These are phyloP conservation scores for Gastrophysa polygoni DNA, from an alignment of 2,888 invertebrate genomes.

Conservation along the genomic window DNA sequence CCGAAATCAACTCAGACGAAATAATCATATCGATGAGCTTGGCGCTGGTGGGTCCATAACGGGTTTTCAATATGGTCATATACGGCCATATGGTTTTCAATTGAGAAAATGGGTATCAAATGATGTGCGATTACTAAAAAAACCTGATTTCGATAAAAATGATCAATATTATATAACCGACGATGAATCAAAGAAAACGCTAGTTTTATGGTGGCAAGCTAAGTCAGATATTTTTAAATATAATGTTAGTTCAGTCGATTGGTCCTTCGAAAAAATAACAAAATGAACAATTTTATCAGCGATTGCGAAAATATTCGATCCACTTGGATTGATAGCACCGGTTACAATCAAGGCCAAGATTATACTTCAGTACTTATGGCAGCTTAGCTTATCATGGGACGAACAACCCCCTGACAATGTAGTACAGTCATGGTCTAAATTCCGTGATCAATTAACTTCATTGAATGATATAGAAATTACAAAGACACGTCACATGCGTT, in stretches of 20 bases:
- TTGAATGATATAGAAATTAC: constrained; percentile 18
- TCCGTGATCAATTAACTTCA: not conserved
- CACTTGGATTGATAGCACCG: not conserved
- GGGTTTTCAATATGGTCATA: too few relatives aligned
- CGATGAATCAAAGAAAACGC: not conserved
- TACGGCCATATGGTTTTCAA: not conserved
- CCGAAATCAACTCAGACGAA: too few relatives aligned
- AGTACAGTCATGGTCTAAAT: not conserved
- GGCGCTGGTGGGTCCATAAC: too few relatives aligned
- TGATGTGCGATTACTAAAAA: not conserved
- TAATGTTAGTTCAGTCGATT: not conserved
- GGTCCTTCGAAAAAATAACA: not conserved
- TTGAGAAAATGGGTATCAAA: not conserved
- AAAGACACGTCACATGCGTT: constrained; percentile 15
- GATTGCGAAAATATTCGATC: constrained; percentile 3
- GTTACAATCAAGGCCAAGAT: constrained; percentile 1
- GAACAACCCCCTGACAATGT: not conserved
- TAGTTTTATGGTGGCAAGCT: constrained; percentile 1
- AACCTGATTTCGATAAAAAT: not conserved
- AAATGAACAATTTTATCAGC: not conserved
- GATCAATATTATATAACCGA: not conserved
- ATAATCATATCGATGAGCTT: too few relatives aligned
- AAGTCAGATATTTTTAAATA: not conserved
- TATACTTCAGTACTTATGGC: not conserved
- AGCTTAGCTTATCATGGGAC: not conserved